Conservation (phyloP, 2,113 vertebrate species). For the Polyodon spathula region DNA sequence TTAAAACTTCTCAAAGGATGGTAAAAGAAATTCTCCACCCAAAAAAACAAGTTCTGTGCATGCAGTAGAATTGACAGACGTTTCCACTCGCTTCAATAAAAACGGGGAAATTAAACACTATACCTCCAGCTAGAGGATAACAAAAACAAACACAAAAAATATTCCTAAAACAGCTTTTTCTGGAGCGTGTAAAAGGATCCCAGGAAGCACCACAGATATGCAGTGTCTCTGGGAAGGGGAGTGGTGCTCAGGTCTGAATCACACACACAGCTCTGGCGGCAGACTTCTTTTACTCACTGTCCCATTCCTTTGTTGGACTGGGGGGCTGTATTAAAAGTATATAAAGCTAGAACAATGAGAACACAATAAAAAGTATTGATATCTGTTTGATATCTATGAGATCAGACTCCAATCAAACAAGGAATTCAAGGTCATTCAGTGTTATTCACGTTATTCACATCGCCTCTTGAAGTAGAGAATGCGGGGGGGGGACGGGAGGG, state of each 20-base stretch:
- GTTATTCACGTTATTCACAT: too few relatives aligned
- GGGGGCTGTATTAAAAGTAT: neutral
- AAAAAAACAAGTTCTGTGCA: neutral
- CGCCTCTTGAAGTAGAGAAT: too few relatives aligned
- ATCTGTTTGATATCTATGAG: neutral
- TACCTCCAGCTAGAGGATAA: neutral
- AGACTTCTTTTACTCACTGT: neutral
- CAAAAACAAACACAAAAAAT: too few relatives aligned
- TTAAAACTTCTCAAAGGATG: too few relatives aligned
- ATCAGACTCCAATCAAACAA: too few relatives aligned
- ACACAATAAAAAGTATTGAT: slow-evolving; percentile 7
- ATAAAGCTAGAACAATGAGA: neutral
- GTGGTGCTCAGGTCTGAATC: neutral
- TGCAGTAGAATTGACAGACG: neutral
- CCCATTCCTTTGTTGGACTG: slow-evolving; percentile 3
- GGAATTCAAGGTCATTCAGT: too few relatives aligned
- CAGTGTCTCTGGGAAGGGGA: neutral
- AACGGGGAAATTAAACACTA: neutral
- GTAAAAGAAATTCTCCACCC: too few relatives aligned
- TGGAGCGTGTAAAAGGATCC: neutral
- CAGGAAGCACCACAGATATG: neutral
- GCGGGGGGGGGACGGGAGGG: too few relatives aligned
- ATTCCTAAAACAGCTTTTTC: slow-evolving; percentile 2
- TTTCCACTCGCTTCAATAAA: neutral
- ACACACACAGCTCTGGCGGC: neutral